Evolutionary conservation across 2,797 vertebrate species (phyloP).

Genomic region (Remorina albescens): DNA sequence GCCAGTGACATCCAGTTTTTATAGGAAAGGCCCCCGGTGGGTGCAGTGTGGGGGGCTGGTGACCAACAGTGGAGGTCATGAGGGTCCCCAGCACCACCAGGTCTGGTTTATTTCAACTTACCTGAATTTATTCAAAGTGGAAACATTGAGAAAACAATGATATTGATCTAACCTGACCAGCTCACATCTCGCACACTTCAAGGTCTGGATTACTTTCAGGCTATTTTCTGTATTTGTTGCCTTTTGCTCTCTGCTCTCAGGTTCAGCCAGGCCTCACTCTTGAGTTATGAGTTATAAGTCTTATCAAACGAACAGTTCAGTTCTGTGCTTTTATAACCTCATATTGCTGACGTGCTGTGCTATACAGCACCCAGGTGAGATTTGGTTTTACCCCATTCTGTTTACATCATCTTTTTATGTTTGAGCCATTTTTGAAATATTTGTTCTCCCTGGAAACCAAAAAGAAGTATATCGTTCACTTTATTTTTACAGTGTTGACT

Average conservation of each 20-base stretch:
- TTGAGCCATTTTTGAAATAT: slow-evolving; percentile 6
- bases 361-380: background rate
- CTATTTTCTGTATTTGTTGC: background rate
- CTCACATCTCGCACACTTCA: background rate
- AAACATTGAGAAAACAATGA: slow-evolving; percentile 1
- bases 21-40: too few species aligned
- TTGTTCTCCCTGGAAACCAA: background rate
- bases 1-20: background rate
- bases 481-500: slow-evolving; percentile 5
- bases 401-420: slow-evolving; percentile 1
- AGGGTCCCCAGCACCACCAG: background rate
- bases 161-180: background rate
- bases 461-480: background rate
- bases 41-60: too few species aligned
- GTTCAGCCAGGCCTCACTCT: background rate
- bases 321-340: background rate
- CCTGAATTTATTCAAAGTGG: background rate
- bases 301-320: background rate
- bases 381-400: background rate
- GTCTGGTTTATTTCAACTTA: background rate
- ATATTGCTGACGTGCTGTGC: background rate
- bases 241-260: background rate
- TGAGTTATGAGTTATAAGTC: background rate
- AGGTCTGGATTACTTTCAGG: background rate
- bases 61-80: background rate